These are phyloP conservation scores for Emberiza fucata DNA, from an alignment of 2,113 vertebrate species.

Conservation along the genomic window DNA sequence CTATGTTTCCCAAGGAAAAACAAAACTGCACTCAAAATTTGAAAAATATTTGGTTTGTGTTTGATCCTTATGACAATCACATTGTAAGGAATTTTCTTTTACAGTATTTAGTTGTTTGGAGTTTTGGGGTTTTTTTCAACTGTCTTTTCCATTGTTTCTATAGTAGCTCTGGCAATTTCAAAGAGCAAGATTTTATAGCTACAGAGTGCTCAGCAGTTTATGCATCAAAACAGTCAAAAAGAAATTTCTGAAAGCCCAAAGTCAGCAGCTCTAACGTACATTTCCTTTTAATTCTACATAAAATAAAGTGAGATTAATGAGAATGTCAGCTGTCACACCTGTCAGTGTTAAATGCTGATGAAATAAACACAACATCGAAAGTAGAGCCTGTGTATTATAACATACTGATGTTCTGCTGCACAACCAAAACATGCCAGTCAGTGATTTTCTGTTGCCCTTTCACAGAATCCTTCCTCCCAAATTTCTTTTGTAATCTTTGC, in stretches of 20 bases:
- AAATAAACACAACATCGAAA: neutral
- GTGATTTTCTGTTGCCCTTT: neutral
- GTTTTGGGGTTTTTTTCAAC: neutral
- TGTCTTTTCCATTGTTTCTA: neutral
- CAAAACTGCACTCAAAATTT: neutral
- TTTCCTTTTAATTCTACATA: neutral
- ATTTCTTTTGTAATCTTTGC: neutral
- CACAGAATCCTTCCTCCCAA: neutral
- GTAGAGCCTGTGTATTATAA: neutral
- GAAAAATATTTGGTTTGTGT: neutral
- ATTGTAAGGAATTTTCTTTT: neutral
- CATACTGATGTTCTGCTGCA: neutral
- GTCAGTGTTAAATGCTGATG: neutral
- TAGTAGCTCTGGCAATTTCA: neutral
- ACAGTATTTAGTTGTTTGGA: neutral
- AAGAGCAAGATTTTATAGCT: neutral
- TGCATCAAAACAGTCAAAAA: neutral
- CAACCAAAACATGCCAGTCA: neutral
- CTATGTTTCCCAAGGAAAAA: neutral
- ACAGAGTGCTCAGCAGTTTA: neutral
- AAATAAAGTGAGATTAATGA: slow-evolving; percentile 42
- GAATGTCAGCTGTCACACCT: neutral
- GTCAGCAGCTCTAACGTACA: slow-evolving; percentile 10
- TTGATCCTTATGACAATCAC: neutral
- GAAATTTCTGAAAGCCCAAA: neutral